phyloP scores from a whole-genome alignment of 1,140 invertebrate species.

The Cecropterus lyciades region DNA sequence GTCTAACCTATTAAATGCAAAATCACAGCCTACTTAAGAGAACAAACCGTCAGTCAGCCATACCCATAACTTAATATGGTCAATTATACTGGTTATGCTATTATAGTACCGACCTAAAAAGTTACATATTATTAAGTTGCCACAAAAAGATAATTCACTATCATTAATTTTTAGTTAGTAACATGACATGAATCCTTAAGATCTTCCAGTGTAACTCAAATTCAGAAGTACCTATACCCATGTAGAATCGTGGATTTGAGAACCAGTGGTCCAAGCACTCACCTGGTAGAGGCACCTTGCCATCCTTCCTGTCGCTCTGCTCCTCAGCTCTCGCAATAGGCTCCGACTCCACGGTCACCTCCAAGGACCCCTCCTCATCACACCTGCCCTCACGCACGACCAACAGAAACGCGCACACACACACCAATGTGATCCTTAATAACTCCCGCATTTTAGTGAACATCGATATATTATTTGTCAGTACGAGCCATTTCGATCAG shows the following conservation, averaged over 20 bases:
- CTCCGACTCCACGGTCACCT: conserved; percentile 39
- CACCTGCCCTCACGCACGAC: conserved; percentile 52
- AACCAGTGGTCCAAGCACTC: conserved; percentile 25
- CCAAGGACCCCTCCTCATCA: conserved; percentile 54
- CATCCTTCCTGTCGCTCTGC: conserved; percentile 54
- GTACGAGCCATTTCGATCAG: conserved; percentile 60
- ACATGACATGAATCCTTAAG: too few species aligned
- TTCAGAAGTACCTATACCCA: too few species aligned
- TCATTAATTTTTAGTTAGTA: too few species aligned
- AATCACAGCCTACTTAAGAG: too few species aligned
- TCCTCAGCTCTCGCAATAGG: conserved; percentile 47
- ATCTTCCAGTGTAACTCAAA: not conserved
- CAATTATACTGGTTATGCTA: too few species aligned
- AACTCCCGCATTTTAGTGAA: conserved; percentile 69
- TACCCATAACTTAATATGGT: too few species aligned
- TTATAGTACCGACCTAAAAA: too few species aligned
- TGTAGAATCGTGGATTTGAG: not conserved
- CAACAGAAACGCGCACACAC: conserved; percentile 65
- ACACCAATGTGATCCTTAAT: conserved; percentile 67
- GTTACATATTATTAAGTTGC: too few species aligned
- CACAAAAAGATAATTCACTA: too few species aligned
- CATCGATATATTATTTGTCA: conserved; percentile 55
- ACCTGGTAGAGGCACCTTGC: conserved; percentile 64
- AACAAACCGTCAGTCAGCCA: too few species aligned
- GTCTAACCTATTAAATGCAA: too few species aligned